Conservation (phyloP, 2,797 vertebrate genomes). For the Limosa lapponica region DNA sequence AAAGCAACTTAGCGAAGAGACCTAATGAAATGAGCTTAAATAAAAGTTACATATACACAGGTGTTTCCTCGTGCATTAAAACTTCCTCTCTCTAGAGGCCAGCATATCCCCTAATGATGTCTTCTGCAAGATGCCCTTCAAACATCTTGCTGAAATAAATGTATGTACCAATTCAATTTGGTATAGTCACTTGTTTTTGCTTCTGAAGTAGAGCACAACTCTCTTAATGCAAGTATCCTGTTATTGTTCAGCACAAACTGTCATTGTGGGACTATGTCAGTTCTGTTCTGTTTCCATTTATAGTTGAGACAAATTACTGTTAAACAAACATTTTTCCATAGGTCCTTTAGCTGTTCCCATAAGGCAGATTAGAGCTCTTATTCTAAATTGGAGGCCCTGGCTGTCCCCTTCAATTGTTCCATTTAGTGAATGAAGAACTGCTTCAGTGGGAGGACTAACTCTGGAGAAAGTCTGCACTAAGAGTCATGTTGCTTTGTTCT, state of each 20-base stretch:
- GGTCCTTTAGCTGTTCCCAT: conserved; percentile 28
- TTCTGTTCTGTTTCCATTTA: conserved; percentile 57
- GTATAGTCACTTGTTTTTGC: conserved; percentile 5
- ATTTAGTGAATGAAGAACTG: conserved; percentile 32
- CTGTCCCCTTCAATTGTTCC: conserved; percentile 9
- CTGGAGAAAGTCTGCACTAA: background rate
- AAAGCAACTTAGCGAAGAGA: background rate
- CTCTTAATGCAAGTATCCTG: conserved; percentile 52
- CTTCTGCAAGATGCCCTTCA: background rate
- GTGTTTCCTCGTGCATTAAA: conserved; percentile 39
- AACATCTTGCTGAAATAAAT: background rate
- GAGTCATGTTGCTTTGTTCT: background rate
- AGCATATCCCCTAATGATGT: background rate
- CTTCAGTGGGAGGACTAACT: background rate
- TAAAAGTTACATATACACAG: background rate
- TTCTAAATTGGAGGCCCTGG: conserved; percentile 2
- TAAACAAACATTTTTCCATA: conserved; percentile 53
- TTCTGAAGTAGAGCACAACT: conserved; percentile 15
- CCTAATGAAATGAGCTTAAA: background rate
- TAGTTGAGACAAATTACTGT: conserved; percentile 43
- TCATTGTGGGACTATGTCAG: conserved; percentile 41
- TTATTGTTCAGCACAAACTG: conserved; percentile 32
- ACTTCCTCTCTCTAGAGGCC: conserved; percentile 2
- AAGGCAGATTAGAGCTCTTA: conserved; percentile 16
- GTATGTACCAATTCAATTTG: background rate